phyloP scores from a whole-genome alignment of 2,888 invertebrate genomes.

The Neoascia interrupta region DNA sequence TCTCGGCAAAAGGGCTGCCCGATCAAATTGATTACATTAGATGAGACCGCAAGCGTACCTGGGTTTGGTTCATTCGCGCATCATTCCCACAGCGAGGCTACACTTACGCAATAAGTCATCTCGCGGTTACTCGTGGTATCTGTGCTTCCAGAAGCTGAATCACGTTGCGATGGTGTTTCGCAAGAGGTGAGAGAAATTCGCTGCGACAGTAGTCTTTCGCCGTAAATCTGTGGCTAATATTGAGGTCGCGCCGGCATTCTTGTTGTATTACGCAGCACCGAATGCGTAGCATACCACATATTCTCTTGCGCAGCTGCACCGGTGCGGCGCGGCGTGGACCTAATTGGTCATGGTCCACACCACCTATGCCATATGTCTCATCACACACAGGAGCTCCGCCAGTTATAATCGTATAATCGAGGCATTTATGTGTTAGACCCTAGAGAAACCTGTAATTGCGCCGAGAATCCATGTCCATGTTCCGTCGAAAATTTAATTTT shows the following conservation, averaged over 20 bases:
- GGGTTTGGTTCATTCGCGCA: not conserved
- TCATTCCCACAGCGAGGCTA: not conserved
- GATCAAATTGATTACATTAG: not conserved
- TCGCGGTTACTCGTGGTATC: constrained; percentile 39
- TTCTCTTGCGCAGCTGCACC: not conserved
- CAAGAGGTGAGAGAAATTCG: constrained; percentile 65
- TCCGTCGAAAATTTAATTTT: constrained; percentile 68
- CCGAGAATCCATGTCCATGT: constrained; percentile 47
- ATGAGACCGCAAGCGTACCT: not conserved
- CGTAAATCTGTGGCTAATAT: constrained; percentile 60
- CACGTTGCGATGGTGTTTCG: constrained; percentile 45
- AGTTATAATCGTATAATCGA: constrained; percentile 66
- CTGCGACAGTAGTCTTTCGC: constrained; percentile 56
- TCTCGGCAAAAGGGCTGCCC: too few relatives aligned
- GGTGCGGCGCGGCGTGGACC: not conserved
- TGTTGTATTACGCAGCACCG: not conserved
- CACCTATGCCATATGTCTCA: constrained; percentile 35
- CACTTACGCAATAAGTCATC: constrained; percentile 54
- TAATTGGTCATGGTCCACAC: constrained; percentile 14
- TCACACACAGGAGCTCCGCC: constrained; percentile 57
- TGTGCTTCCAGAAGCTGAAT: constrained; percentile 61
- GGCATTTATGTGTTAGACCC: constrained; percentile 61
- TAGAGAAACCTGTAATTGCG: constrained; percentile 61
- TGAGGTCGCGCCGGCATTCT: constrained; percentile 55
- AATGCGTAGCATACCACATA: constrained; percentile 6